phyloP scores from a whole-genome alignment of 2,797 vertebrate genomes.

The Octomys mimax region DNA sequence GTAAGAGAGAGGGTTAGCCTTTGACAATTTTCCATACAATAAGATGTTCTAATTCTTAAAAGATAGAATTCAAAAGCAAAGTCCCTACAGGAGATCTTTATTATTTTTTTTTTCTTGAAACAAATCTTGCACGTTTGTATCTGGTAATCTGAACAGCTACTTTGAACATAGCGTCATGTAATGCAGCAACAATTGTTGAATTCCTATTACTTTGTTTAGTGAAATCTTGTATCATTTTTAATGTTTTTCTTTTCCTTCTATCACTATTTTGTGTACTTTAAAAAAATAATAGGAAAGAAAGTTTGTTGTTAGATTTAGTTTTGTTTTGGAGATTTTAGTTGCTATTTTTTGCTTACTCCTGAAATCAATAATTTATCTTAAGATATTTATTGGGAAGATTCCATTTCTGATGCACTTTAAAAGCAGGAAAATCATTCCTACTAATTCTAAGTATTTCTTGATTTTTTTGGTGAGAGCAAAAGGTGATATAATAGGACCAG shows the following conservation, averaged over 20 bases:
- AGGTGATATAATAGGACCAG: not conserved
- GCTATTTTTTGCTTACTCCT: constrained; percentile 45
- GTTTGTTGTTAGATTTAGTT: constrained; percentile 56
- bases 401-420: not conserved
- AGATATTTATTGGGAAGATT: not conserved
- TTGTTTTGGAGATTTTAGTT: not conserved
- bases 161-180: too few species aligned
- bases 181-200: too few species aligned
- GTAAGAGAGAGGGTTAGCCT: constrained; percentile 18
- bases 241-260: too few species aligned
- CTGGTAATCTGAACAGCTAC: too few species aligned
- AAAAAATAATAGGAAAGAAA: not conserved
- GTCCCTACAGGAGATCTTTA: not conserved
- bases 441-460: constrained; percentile 15
- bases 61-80: constrained; percentile 51
- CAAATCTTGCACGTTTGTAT: too few species aligned
- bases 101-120: not conserved
- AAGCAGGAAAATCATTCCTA: constrained; percentile 24
- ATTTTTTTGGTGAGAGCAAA: not conserved
- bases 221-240: too few species aligned
- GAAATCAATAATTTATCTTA: constrained; percentile 35
- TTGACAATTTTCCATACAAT: not conserved
- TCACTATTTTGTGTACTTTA: too few species aligned
- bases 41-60: constrained; percentile 8
- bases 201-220: too few species aligned